A percentile compares a stretch with the other conserved stretches of the same genome.
phyloP scores from a whole-genome alignment of 92 coral and sea anemone genomes.

The Porites lobata region DNA sequence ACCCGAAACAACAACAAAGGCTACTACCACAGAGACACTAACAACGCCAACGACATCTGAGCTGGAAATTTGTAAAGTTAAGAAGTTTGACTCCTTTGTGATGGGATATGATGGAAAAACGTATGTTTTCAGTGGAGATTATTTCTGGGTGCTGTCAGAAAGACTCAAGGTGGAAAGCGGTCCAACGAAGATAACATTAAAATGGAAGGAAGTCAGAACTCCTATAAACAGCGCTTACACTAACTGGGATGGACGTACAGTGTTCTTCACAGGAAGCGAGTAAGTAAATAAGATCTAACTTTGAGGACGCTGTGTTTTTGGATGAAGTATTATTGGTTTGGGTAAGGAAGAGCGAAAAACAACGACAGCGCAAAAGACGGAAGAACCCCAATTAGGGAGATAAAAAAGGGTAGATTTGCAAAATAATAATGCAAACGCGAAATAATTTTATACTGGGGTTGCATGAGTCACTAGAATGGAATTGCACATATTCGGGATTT shows the following conservation, averaged over 20 bases:
- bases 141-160: slow-evolving; percentile 44
- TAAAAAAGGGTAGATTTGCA: too few relatives aligned
- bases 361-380: too few relatives aligned
- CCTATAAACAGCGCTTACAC: slow-evolving; percentile 84
- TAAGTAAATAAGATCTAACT: slow-evolving; percentile 31
- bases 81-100: slow-evolving; percentile 44
- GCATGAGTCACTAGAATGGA: too few relatives aligned
- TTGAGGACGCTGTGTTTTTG: too few relatives aligned
- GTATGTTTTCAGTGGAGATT: slow-evolving; percentile 41
- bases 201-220: slow-evolving; percentile 76
- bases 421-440: too few relatives aligned
- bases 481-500: too few relatives aligned
- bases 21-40: background rate
- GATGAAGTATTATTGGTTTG: too few relatives aligned
- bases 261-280: slow-evolving; percentile 79
- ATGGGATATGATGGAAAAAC: slow-evolving; percentile 36
- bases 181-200: slow-evolving; percentile 66
- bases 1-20: background rate
- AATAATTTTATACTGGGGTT: too few relatives aligned
- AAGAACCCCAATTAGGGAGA: too few relatives aligned
- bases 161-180: slow-evolving; percentile 56
- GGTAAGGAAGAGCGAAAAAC: too few relatives aligned
- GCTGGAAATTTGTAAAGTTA: slow-evolving; percentile 24
- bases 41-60: slow-evolving; percentile 1
- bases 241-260: slow-evolving; percentile 62